Evolutionary conservation across 2,888 invertebrate genomes (phyloP), one percentile per base, ranked within the genome.

Genomic region (Noctua janthe): DNA sequence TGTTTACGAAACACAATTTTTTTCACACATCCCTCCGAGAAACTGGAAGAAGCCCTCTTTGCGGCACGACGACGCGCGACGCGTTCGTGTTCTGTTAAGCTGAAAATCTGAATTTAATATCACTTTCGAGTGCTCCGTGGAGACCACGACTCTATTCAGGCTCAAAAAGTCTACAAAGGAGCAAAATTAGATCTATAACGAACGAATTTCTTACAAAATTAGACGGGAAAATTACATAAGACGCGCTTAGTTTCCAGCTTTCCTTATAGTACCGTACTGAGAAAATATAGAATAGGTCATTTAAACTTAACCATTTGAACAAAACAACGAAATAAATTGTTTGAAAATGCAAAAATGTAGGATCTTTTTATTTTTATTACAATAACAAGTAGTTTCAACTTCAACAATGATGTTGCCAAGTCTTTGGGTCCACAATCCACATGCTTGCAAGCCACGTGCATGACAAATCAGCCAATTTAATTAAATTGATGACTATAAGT

Each of bases 171-270:
- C 17, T 74, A 69, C 35, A 35, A 23, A 29, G 29, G 8, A 54
- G 5, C 23, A 0, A 66, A 67, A 56, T 66, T 77, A 47, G 20
- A 43, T 43, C 17, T 29, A 3, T 15, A 20, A 51, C 59, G 39
- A 64, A 39, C n/a, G 62, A 76, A 43, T 54, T 64, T 51, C 54
- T 15, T 35, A 66, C 47, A 6, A 67, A 66, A 47, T 76, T 76
- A 35, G 5, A 76, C 17, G 51, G n/a, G 67, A 39, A 76, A 49
- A 78, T 76, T 76, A 74, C 47, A 17, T 64, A n/a, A 54, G 17
- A 11, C 51, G 29, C 8, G 11, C 4, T 47, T n/a, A 15, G 10
- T 10, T 39, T 39, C 39, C 5, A 39, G 39, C 39, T 39, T 39
- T 5, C 39, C 39, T 39, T 39, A 39, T 29, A 54, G 66, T 54